Conservation (phyloP, 2,797 vertebrate species). For the Cichlasoma orientale region DNA sequence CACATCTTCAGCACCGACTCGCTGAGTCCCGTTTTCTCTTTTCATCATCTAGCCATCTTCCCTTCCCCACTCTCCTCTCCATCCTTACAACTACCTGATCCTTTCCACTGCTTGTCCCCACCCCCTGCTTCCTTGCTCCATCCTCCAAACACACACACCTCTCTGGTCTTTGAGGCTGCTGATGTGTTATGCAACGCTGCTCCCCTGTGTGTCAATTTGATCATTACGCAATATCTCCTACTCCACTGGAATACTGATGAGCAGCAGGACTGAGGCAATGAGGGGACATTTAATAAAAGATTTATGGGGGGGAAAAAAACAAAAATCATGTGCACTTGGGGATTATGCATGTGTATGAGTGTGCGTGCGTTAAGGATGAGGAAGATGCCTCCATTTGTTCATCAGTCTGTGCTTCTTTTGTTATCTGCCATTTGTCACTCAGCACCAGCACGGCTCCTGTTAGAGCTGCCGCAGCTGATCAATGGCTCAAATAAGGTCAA, state of each 20-base stretch:
- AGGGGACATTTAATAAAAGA: neutral
- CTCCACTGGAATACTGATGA: conserved; percentile 80
- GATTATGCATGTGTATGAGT: neutral
- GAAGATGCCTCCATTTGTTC: neutral
- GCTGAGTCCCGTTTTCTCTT: conserved; percentile 21
- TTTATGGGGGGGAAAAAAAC: neutral
- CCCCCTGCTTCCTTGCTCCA: conserved; percentile 27
- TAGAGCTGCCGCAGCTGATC: conserved; percentile 25
- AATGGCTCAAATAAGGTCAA: conserved; percentile 55
- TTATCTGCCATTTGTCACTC: conserved; percentile 13
- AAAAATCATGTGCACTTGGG: neutral
- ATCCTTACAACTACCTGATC: conserved; percentile 20
- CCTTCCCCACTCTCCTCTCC: neutral
- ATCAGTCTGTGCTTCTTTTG: neutral
- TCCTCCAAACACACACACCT: conserved; percentile 8
- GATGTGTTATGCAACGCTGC: conserved; percentile 78
- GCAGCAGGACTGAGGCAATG: conserved; percentile 36
- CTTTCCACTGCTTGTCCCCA: conserved; percentile 13
- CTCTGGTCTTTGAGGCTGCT: conserved; percentile 63
- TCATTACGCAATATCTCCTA: conserved; percentile 79
- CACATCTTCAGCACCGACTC: neutral
- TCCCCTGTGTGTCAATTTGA: conserved; percentile 75
- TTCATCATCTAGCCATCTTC: conserved; percentile 23
- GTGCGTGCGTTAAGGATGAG: neutral
- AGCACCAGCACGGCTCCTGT: neutral